Evolutionary conservation across 2,888 invertebrate species (phyloP), one percentile per base, ranked within the genome.

Genomic region (Pogonocherus hispidulus): DNA sequence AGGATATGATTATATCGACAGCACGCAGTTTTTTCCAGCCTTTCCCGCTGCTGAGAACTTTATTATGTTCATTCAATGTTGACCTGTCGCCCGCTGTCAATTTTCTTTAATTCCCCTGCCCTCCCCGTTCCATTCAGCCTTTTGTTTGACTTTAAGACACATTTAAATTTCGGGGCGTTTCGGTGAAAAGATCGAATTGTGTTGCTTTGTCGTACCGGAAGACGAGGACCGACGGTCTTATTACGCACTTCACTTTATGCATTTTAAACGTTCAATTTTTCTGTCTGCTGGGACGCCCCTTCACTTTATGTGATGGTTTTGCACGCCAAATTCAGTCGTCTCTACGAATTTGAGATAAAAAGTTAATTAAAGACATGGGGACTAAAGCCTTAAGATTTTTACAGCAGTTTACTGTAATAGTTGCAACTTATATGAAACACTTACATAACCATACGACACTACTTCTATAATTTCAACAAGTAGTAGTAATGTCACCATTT

Each of bases 101-200:
- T 78, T 77, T 74, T 69, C 76, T 76, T 80, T 80, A 79, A 81
- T 80, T 77, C 70, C 64, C 52, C 63, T 71, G 76, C 78, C 79
- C 73, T 81, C 81, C 79, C 57, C 74, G 74, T 76, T 75, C 78
- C 78, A 78, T 80, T 79, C 65, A 49, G 55, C 75, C 70, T 70
- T 71, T 81, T 82, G 79, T 82, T 81, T 80, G 80, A 75, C 66
- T 78, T 78, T 68, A 74, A 79, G 80, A 81, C 80, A 81, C 80
- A 82, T 83, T 82, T 80, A 79, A 81, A 79, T 79, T 81, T 70
- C n/a, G 73, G 80, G 79, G 79, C 79, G 80, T 76, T 80, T 80
- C 76, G 66, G 44, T 72, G 69, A 70, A 74, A 72, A 72, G 69
- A 67, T 52, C 57, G 62, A 64, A 54, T 47, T 49, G 62, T 62